Conservation (phyloP, 2,888 invertebrate species). For the Blastobasis adustella region DNA sequence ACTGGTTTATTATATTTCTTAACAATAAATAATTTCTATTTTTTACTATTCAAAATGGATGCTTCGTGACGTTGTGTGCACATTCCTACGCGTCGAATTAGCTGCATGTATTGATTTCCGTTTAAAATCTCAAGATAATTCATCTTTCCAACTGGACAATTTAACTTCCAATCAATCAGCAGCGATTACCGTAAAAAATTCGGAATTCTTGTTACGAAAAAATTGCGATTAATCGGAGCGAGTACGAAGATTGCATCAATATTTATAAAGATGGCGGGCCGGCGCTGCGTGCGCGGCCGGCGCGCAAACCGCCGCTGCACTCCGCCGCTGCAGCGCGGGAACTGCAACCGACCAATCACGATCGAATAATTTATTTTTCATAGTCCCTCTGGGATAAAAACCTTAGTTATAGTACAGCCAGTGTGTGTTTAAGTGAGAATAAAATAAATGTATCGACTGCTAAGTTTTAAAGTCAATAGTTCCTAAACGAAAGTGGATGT, state of each 20-base stretch:
- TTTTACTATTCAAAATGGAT: no score
- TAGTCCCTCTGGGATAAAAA: no score
- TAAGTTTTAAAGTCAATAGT: conserved; percentile 5
- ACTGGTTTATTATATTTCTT: no score
- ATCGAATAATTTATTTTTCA: conserved; percentile 2
- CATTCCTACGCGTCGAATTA: no score
- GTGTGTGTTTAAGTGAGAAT: neutral
- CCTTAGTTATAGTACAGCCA: neutral
- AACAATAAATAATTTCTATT: no score
- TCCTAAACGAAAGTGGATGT: conserved; percentile 11
- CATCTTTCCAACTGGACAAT: no score
- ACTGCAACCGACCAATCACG: conserved; percentile 22
- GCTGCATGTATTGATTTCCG: no score
- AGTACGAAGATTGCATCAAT: conserved; percentile 64
- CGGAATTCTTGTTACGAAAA: conserved; percentile 48
- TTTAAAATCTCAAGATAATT: no score
- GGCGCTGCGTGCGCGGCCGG: conserved; percentile 27
- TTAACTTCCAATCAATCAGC: neutral
- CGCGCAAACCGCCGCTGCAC: conserved; percentile 52
- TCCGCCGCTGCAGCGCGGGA: conserved; percentile 55
- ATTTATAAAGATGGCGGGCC: conserved; percentile 57
- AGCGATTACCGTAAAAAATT: neutral
- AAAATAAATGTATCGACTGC: neutral
- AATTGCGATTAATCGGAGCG: conserved; percentile 60
- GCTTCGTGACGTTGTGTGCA: no score